phyloP scores from a whole-genome alignment of 2,888 invertebrate species.

The Phytoseiulus persimilis region DNA sequence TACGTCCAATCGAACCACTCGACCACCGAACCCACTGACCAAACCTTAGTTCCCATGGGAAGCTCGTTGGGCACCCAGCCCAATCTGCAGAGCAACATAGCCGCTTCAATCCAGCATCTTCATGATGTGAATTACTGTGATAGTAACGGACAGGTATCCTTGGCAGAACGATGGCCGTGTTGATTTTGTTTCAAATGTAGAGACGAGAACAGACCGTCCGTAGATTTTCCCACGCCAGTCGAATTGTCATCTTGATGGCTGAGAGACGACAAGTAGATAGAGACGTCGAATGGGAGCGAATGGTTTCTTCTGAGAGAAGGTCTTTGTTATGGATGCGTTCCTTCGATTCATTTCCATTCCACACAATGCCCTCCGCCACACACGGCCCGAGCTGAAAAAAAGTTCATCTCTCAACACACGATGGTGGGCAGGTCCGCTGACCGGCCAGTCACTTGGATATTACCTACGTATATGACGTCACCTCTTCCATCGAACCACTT shows the following conservation, averaged over 20 bases:
- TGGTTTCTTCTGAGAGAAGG: neutral
- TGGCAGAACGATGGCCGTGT: neutral
- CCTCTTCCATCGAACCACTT: too few relatives aligned
- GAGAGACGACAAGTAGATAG: conserved; percentile 29
- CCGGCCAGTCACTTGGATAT: too few relatives aligned
- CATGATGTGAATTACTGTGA: conserved; percentile 52
- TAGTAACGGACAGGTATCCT: conserved; percentile 51
- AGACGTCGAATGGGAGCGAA: conserved; percentile 5
- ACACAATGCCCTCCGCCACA: neutral
- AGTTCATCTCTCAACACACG: neutral
- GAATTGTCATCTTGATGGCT: conserved; percentile 31
- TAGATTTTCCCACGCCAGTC: conserved; percentile 6
- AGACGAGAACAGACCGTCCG: neutral
- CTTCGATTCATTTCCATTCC: neutral
- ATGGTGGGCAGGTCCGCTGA: neutral
- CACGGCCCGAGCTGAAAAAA: neutral
- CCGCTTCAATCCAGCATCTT: conserved; percentile 44
- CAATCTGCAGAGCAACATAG: conserved; percentile 38
- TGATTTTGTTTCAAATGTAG: neutral
- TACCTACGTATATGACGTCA: too few relatives aligned
- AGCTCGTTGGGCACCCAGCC: conserved; percentile 26
- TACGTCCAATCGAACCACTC: conserved; percentile 8
- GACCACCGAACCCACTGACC: neutral
- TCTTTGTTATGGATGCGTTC: neutral
- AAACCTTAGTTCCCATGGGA: conserved; percentile 27